These are phyloP conservation scores for Symphodus melops DNA, from an alignment of 2,113 vertebrate genomes.

Conservation along the genomic window DNA sequence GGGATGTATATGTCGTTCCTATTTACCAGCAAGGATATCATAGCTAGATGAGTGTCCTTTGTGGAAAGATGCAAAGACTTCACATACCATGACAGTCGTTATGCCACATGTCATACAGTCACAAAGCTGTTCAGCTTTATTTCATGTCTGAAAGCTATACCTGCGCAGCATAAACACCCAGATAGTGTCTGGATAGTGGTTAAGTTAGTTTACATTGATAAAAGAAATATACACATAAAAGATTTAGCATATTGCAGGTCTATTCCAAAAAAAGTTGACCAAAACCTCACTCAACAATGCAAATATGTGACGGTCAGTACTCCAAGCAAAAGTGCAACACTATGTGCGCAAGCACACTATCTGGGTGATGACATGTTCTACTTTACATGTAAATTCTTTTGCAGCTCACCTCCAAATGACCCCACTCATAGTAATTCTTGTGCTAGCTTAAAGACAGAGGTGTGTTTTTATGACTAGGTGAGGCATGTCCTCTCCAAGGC, in stretches of 20 bases:
- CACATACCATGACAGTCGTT: constrained; percentile 37
- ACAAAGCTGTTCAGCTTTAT: neutral
- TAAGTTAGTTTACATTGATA: constrained; percentile 10
- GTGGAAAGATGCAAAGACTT: constrained; percentile 59
- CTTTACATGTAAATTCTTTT: constrained; percentile 81
- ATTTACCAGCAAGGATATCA: constrained; percentile 66
- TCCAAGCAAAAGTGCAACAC: constrained; percentile 33
- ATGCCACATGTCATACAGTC: too few relatives aligned
- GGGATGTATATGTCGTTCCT: constrained; percentile 41
- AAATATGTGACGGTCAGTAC: constrained; percentile 58
- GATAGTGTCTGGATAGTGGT: constrained; percentile 23
- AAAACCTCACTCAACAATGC: constrained; percentile 31
- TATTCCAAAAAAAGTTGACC: constrained; percentile 37
- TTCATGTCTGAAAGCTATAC: constrained; percentile 42
- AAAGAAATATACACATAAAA: constrained; percentile 50
- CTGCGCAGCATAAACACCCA: constrained; percentile 37
- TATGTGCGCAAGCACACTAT: constrained; percentile 46
- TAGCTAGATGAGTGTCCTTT: constrained; percentile 41
- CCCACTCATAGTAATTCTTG: constrained; percentile 69
- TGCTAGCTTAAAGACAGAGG: constrained; percentile 78
- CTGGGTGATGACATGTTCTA: constrained; percentile 73
- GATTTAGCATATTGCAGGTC: neutral
- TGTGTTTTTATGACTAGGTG: constrained; percentile 81
- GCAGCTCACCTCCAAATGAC: constrained; percentile 81
- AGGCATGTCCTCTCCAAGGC: constrained; percentile 82